Evolutionary conservation across 1,140 invertebrate genomes (phyloP), one percentile per base, ranked within the genome.

Genomic region (Elysia chlorotica): DNA sequence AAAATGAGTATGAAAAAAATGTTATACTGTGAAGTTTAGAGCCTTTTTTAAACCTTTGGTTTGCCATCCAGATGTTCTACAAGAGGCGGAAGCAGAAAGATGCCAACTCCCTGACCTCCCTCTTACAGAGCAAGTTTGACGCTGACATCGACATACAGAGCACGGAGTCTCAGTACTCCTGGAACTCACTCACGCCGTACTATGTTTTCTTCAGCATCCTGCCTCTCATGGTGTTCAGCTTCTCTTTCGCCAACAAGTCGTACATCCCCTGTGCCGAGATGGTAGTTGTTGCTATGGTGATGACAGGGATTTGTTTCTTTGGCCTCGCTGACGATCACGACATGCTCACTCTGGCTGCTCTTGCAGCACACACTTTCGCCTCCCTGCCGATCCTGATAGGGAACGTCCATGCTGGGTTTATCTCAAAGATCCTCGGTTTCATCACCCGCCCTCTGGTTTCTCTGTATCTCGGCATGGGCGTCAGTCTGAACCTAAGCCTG

Each of bases 261-360:
- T 93, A 93, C 90, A 91, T 94, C 2, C 93, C 93, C 0, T 93
- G 94, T 81, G 94, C 93, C 0, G 94, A 95, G 84, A 90, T 96
- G 23, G 92, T 93, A 14, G 90, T 95, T 2, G 81, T 95, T 1
- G 91, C 93, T 0, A 91, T 92, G 23, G 89, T 90, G 28, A 86
- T 93, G 10, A 93, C 93, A 56, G 91, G 94, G 33, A 82, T 93
- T 25, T 93, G 93, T 0, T 86, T 96, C 25, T 87, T 92, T 25
- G 92, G 92, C 2, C 94, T 95, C 0, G 87, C 85, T 72, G 89
- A 86, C n/a, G 88, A 91, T 62, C 91, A 92, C 0, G 94, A 95
- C 81, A 87, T 92, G 10, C 82, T 94, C 3, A 90, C 91, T 0
- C 87, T 95, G 0, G 88, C 95, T 2, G 94, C 94, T 79, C 91